Evolutionary conservation across 2,888 invertebrate species (phyloP).

Genomic region (Drosophila pegasa): DNA sequence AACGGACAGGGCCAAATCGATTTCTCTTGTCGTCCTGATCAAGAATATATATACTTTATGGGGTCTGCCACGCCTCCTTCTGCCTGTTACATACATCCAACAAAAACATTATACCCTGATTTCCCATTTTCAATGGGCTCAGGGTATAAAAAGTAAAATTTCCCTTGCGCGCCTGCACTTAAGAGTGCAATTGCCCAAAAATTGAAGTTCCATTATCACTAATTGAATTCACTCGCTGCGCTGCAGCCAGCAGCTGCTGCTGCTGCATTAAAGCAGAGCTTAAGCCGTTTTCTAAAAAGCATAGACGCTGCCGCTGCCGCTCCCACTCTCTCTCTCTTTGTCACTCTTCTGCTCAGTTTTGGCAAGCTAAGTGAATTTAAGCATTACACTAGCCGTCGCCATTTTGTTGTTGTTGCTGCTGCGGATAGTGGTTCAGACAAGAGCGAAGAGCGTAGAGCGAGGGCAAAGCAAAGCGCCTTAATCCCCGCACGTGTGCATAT

Average conservation of each 20-base stretch:
- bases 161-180: neutral
- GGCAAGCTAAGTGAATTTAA: constrained; percentile 53
- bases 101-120: too few relatives aligned
- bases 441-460: neutral
- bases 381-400: constrained; percentile 47
- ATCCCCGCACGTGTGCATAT: constrained; percentile 27
- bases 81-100: too few relatives aligned
- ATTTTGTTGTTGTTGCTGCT: constrained; percentile 22
- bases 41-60: too few relatives aligned
- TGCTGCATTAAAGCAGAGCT: constrained; percentile 9
- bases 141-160: too few relatives aligned
- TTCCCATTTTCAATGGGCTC: too few relatives aligned
- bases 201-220: constrained; percentile 6
- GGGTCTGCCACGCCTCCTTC: too few relatives aligned
- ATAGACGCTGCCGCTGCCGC: too few relatives aligned
- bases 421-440: constrained; percentile 13
- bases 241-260: neutral
- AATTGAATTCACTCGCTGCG: constrained; percentile 6
- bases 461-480: constrained; percentile 31
- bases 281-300: constrained; percentile 12
- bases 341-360: constrained; percentile 1
- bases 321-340: neutral
- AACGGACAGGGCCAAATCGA: too few relatives aligned
- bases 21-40: too few relatives aligned
- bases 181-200: constrained; percentile 1